Evolutionary conservation across 2,113 vertebrate genomes (phyloP).

Genomic region (Epinephelus moara): DNA sequence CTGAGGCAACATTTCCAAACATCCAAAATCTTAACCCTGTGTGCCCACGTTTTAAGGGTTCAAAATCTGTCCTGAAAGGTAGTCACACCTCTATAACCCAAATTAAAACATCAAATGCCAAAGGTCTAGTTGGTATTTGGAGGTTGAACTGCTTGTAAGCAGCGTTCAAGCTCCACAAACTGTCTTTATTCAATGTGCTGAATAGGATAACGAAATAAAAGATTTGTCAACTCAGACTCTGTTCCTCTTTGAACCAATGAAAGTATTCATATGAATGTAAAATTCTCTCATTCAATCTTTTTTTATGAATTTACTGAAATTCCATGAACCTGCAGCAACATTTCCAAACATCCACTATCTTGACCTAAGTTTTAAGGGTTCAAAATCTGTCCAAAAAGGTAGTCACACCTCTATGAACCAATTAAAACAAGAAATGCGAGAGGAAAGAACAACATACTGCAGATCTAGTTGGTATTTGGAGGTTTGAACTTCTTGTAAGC

Average conservation of each 20-base stretch:
- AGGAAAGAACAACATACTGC: slow-evolving; percentile 1
- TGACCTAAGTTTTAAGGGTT: too few species aligned
- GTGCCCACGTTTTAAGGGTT: not conserved
- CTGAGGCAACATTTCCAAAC: too few species aligned
- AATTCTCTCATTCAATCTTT: not conserved
- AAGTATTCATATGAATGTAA: not conserved
- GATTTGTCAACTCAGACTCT: not conserved
- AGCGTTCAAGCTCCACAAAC: slow-evolving; percentile 6
- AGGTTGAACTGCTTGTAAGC: not conserved
- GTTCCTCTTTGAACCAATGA: not conserved
- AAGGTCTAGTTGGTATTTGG: not conserved
- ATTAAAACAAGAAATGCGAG: slow-evolving; percentile 1
- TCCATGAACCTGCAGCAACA: too few species aligned
- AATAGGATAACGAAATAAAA: not conserved
- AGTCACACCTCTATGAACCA: too few species aligned
- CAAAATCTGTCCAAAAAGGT: too few species aligned
- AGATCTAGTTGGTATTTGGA: not conserved
- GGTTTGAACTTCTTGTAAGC: not conserved
- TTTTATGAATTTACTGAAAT: not conserved
- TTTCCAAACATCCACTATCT: too few species aligned
- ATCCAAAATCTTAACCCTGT: not conserved
- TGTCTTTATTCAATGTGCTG: not conserved
- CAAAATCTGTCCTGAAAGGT: not conserved
- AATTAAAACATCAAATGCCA: slow-evolving; percentile 6
- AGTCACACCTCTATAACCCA: not conserved